phyloP scores from a whole-genome alignment of 2,888 invertebrate genomes.

The Achlya flavicornis region DNA sequence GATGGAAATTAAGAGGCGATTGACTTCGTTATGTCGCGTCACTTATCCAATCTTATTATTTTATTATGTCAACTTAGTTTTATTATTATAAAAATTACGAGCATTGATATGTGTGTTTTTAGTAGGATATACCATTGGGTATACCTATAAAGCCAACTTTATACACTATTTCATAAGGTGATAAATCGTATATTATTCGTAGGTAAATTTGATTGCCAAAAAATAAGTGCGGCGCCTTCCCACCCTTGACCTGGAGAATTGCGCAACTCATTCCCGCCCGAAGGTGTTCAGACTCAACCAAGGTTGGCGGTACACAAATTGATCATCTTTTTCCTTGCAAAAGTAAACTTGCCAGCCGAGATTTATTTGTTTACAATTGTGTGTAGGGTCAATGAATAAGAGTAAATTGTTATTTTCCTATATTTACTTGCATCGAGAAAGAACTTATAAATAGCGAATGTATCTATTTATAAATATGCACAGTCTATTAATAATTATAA shows the following conservation, averaged over 20 bases:
- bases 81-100: no score
- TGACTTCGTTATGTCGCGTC: slow-evolving; percentile 29
- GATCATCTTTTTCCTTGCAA: slow-evolving; percentile 68
- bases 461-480: no score
- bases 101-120: no score
- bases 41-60: slow-evolving; percentile 3
- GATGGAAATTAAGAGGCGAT: slow-evolving; percentile 30
- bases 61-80: no score
- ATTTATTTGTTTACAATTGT: slow-evolving; percentile 35
- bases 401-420: slow-evolving; percentile 21
- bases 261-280: slow-evolving; percentile 62
- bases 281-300: slow-evolving; percentile 57
- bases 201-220: slow-evolving; percentile 66
- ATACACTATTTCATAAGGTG: slow-evolving; percentile 41
- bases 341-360: slow-evolving; percentile 48
- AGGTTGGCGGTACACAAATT: slow-evolving; percentile 56
- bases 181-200: slow-evolving; percentile 50
- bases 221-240: slow-evolving; percentile 67
- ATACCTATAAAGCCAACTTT: background rate
- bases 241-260: slow-evolving; percentile 76
- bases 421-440: background rate
- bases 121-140: background rate
- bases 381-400: slow-evolving; percentile 25
- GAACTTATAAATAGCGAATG: no score
- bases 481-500: slow-evolving; percentile 9